These are phyloP conservation scores for Aegithalos caudatus DNA, from an alignment of 2,113 vertebrate species.

Conservation along the genomic window DNA sequence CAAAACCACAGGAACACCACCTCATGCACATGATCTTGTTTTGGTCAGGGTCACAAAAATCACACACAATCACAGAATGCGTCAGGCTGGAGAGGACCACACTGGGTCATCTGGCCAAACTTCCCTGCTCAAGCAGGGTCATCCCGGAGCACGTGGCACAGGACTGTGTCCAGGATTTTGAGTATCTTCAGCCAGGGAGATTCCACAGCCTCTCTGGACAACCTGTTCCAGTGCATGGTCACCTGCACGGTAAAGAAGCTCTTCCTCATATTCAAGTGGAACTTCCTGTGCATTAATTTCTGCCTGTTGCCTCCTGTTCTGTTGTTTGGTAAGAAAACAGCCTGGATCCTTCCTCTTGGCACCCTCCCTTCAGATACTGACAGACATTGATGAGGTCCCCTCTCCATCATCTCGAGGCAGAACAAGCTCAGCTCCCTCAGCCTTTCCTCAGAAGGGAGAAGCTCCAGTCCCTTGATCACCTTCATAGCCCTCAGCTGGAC, in stretches of 20 bases:
- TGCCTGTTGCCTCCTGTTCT: neutral
- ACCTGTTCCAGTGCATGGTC: too few relatives aligned
- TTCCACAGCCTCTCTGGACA: neutral
- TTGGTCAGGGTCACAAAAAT: neutral
- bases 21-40: neutral
- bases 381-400: neutral
- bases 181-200: neutral
- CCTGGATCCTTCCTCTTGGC: neutral
- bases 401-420: fast-evolving
- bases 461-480: neutral
- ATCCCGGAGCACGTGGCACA: neutral
- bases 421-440: neutral
- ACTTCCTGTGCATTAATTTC: neutral
- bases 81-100: neutral
- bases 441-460: neutral
- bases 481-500: neutral
- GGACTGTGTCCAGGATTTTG: neutral
- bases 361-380: neutral
- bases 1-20: neutral
- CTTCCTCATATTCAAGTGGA: neutral
- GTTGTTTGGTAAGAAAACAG: neutral
- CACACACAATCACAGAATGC: neutral
- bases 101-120: neutral
- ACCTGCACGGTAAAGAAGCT: neutral
- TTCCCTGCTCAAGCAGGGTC: neutral